Evolutionary conservation across 2,888 invertebrate genomes (phyloP).

Genomic region (Apantesis nais): DNA sequence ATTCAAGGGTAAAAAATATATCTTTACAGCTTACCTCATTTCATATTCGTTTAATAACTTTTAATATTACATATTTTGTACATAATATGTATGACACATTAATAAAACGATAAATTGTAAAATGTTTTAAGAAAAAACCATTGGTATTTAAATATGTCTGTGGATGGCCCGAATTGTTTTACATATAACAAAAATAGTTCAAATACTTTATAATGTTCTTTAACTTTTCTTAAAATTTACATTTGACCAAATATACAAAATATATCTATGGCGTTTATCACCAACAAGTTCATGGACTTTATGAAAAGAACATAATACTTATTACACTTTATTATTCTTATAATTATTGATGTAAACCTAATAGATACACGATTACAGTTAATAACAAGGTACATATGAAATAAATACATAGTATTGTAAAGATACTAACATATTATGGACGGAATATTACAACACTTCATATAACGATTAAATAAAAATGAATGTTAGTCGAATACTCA

Average conservation of each 20-base stretch:
- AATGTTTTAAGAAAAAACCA: background rate
- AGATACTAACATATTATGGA: slow-evolving; percentile 29
- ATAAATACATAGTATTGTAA: slow-evolving; percentile 26
- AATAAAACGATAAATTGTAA: background rate
- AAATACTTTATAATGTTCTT: background rate
- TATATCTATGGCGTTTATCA: background rate
- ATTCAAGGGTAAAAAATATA: too few relatives aligned
- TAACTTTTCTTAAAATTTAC: background rate
- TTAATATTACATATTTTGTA: slow-evolving; percentile 1
- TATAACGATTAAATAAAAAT: background rate
- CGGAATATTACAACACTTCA: slow-evolving; percentile 11
- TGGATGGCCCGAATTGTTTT: background rate
- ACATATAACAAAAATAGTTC: background rate
- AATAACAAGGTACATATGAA: slow-evolving; percentile 13
- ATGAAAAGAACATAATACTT: background rate
- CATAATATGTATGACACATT: slow-evolving; percentile 5
- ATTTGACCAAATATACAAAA: slow-evolving; percentile 12
- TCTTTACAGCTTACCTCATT: too few relatives aligned
- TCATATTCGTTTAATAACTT: background rate
- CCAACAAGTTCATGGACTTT: background rate
- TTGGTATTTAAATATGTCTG: background rate
- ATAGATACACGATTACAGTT: slow-evolving; percentile 1
- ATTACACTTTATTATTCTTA: background rate
- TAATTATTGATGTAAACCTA: slow-evolving; percentile 3
- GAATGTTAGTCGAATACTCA: background rate